Evolutionary conservation across 2,888 invertebrate species (phyloP), one percentile per base, ranked within the genome.

Genomic region (Sarcophaga variegata): DNA sequence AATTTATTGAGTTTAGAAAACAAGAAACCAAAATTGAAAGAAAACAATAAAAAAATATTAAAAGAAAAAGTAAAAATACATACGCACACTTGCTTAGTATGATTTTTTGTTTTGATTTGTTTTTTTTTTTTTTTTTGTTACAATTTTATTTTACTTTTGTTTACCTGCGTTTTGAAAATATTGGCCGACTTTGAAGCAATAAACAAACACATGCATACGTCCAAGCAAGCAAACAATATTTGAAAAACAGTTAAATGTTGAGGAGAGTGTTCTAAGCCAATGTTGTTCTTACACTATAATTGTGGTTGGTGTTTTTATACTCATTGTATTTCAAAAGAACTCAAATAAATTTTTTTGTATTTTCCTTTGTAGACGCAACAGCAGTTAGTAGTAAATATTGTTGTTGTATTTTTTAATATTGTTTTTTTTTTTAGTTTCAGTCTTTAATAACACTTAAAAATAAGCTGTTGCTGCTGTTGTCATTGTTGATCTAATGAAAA

Each of bases 121-220:
- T 14, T 49, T 62, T n/a, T 2, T 4, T 14, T 49, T 62, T n/a
- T 64, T 77, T 45, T 22, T 37, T 37, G 2, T 37, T 8, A 37
- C 8, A 37, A 2, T 37, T 37, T 37, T 49, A 49, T 69, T 37
- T 62, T 25, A 54, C 54, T n/a, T 69, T 87, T 78, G 66, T 74
- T 84, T 87, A 87, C 87, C 87, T 87, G 87, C 75, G 78, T 81
- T 87, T 80, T 77, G 72, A 87, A 84, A 81, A 72, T 70, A 82
- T 87, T 87, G 81, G 76, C 79, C 81, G 81, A 78, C 54, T 54
- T 54, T 54, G 12, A 3, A 54, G 14, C 54, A 17, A 54, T 17
- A 12, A 54, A 54, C 54, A 12, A 54, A 17, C 54, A 54, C 54
- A 54, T 54, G 12, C 54, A 54, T 54, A 14, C 37, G 37, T 37